Evolutionary conservation across 2,797 vertebrate genomes (phyloP), one percentile per base, ranked within the genome.

Genomic region (Poecilia picta): DNA sequence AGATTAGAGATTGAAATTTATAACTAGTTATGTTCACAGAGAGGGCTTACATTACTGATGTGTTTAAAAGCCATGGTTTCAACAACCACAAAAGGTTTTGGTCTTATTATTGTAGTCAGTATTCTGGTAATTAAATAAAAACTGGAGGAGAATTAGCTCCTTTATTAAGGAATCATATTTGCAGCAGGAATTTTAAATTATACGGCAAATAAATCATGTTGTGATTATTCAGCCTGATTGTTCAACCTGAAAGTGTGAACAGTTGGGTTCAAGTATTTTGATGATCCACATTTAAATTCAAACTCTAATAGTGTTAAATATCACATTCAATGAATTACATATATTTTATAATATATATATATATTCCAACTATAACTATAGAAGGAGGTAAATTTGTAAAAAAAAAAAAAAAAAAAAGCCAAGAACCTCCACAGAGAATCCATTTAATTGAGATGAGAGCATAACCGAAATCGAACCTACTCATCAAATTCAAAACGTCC

Each of bases 401-500:
- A 20, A 25, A 41, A 41, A 41, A 11, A 66, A 66, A 8, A 20
- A 45, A 66, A 66, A 8, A 20, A 53, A 25, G 23, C 8, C 46
- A 73, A 49, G 10, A 73, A 74, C 66, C n/a, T 45, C 77, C 74
- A 79, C 82, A 72, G 80, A 83, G 80, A 72, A 81, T 47, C 59
- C 25, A 46, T 43, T 66, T 80, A 84, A 68, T 47, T 59, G n/a
- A 87, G 75, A 68, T 46, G 45, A 51, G 62, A 55, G 51, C 64
- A n/a, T 79, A 80, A 81, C 75, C 80, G 80, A 84, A 83, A 84
- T 80, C 74, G 68, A 46, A 62, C 81, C 28, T 77, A 73, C 57
- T 72, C 55, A 74, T 85, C 45, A 76, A 82, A 80, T 84, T 73
- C 74, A 81, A 83, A 84, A 85, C 36, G 82, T 64, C 16, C 83